Evolutionary conservation across 2,888 invertebrate species (phyloP).

Genomic region (Drosophila mimica): DNA sequence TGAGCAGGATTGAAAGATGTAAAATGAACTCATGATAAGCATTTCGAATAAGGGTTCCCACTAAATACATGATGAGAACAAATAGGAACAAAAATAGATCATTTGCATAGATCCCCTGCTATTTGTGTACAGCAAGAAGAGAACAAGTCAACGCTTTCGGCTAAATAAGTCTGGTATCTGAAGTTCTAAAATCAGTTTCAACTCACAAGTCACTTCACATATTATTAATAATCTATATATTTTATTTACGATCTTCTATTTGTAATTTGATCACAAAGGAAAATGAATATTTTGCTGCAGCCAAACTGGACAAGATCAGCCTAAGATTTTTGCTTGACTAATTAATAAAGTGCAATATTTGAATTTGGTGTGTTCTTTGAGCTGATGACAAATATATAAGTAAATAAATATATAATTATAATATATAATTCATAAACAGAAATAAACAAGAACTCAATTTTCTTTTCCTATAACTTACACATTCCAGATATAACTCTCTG

Average conservation of each 20-base stretch:
- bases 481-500: neutral
- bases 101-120: neutral
- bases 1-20: neutral
- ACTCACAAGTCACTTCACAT: neutral
- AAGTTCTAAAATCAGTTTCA: neutral
- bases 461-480: neutral
- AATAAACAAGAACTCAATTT: neutral
- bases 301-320: neutral
- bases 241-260: neutral
- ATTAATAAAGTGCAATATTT: neutral
- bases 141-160: neutral
- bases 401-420: no score
- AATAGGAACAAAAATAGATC: neutral
- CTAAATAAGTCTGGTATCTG: fast-evolving
- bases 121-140: fast-evolving
- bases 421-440: neutral
- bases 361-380: neutral
- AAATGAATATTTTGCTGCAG: neutral
- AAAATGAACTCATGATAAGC: neutral
- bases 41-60: neutral
- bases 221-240: neutral
- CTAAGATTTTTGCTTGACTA: neutral
- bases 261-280: neutral
- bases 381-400: no score
- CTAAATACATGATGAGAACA: neutral